Conservation (phyloP, 2,797 vertebrate species). For the Phylloscopus collybita region DNA sequence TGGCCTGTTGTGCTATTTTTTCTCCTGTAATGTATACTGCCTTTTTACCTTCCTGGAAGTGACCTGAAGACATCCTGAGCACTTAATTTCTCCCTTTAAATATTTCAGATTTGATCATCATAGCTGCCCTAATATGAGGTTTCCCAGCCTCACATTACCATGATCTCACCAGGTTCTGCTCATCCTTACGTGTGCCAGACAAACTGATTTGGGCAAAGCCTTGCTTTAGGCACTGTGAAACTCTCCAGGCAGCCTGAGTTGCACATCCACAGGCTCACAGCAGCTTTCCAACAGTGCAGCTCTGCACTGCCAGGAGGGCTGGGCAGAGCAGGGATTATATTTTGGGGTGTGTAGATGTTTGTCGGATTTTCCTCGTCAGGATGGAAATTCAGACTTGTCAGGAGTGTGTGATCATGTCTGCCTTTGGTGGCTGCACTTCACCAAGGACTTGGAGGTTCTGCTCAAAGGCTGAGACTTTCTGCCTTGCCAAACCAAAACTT, state of each 20-base stretch:
- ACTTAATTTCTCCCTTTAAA: background rate
- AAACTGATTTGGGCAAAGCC: background rate
- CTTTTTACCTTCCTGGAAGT: conserved; percentile 31
- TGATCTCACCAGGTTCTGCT: background rate
- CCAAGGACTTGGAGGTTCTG: background rate
- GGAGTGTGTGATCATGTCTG: background rate
- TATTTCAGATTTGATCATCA: background rate
- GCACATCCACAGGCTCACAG: background rate
- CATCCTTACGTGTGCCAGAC: background rate
- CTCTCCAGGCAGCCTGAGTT: background rate
- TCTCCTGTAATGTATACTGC: background rate
- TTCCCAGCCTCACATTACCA: background rate
- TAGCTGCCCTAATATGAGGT: background rate
- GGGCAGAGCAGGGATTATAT: background rate
- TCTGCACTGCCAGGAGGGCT: background rate
- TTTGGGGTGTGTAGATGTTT: background rate
- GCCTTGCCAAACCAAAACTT: background rate
- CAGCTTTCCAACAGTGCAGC: background rate
- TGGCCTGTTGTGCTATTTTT: conserved; percentile 34
- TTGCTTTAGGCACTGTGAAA: background rate
- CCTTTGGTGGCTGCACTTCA: background rate
- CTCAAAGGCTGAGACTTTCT: background rate
- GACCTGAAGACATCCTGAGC: background rate
- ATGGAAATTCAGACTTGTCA: background rate
- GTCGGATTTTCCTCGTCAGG: background rate